These are phyloP conservation scores for Girardinichthys multiradiatus DNA, from an alignment of 2,113 vertebrate species.

Conservation along the genomic window DNA sequence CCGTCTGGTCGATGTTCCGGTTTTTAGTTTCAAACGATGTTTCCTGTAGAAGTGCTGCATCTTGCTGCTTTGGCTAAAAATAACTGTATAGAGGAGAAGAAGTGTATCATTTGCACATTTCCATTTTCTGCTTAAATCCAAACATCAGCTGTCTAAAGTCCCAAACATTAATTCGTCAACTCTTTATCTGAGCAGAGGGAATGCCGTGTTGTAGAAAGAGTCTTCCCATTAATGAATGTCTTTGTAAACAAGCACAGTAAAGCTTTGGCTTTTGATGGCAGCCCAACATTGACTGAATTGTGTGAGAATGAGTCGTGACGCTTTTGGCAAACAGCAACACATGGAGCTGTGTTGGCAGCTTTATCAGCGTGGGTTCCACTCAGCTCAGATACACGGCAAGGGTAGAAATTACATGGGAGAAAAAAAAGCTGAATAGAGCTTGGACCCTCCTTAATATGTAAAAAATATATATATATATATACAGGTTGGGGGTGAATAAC, in stretches of 20 bases:
- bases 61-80: no score
- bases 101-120: not conserved
- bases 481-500: no score
- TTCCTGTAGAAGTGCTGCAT: no score
- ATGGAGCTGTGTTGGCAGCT: conserved; percentile 30
- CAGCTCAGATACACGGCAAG: no score
- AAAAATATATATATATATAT: no score
- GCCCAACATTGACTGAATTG: not conserved
- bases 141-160: not conserved
- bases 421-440: no score
- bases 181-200: not conserved
- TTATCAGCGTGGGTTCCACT: conserved; percentile 31
- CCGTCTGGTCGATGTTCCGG: no score
- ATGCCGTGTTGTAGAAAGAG: not conserved
- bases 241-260: conserved; percentile 26
- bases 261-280: not conserved
- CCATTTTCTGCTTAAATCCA: not conserved
- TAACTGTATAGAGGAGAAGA: not conserved
- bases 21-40: no score
- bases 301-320: conserved; percentile 46
- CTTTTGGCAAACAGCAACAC: conserved; percentile 31
- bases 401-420: no score
- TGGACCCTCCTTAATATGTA: no score
- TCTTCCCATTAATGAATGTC: not conserved
- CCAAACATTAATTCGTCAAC: not conserved